These are phyloP conservation scores for Lasioglossum lativentre DNA, from an alignment of 2,888 invertebrate genomes.

Conservation along the genomic window DNA sequence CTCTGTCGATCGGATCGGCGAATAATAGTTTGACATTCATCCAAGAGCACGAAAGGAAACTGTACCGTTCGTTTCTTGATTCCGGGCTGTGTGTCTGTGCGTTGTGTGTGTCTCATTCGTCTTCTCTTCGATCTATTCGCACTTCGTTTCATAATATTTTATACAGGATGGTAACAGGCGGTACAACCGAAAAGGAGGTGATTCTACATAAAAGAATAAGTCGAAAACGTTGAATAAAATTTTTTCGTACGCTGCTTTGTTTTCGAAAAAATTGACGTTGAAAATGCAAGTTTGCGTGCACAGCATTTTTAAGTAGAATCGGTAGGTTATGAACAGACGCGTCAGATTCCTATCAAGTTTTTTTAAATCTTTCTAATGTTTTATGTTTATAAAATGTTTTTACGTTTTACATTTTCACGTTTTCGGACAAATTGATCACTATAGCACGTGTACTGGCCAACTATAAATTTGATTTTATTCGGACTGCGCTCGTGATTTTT, in stretches of 20 bases:
- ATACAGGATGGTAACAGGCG: neutral
- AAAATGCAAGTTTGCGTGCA: neutral
- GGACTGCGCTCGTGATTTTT: neutral
- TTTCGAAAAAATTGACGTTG: neutral
- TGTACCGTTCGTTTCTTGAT: neutral
- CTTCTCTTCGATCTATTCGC: neutral
- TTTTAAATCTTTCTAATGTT: too few relatives aligned
- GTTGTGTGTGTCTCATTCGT: neutral
- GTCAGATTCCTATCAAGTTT: too few relatives aligned
- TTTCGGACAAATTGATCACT: neutral
- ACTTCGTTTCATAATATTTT: neutral
- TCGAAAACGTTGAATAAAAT: neutral
- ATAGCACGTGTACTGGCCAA: neutral
- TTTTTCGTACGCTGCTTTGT: neutral
- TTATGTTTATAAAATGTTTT: too few relatives aligned
- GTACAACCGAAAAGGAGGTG: neutral
- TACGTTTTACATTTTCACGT: too few relatives aligned
- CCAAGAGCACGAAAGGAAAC: neutral
- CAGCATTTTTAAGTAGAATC: neutral
- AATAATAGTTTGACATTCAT: conserved; percentile 11
- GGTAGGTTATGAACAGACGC: too few relatives aligned
- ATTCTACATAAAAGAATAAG: neutral
- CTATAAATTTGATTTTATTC: neutral
- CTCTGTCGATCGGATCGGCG: neutral
- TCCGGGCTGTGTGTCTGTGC: too few relatives aligned